Base-by-base conservation (phyloP, 2,113 vertebrate genomes). In the Anser cygnoides region DNA sequence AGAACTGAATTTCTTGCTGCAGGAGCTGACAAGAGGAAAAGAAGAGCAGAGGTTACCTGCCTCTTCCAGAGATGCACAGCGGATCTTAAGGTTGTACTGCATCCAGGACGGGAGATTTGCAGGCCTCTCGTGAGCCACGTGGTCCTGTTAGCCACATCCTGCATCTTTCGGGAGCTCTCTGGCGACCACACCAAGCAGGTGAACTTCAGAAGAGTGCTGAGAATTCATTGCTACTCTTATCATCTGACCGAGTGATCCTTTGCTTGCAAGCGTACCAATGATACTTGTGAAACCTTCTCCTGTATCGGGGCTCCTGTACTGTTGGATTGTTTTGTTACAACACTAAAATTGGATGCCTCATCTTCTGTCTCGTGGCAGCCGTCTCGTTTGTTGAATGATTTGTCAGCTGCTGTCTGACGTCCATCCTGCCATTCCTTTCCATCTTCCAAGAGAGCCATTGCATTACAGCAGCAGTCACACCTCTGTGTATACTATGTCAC, bases 361-460 rank as follows among this genome's bases (percentile, higher is more conserved):
- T 71, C 63, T 71, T 33, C 61, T 66, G 65, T 79, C 46, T 93
- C 10, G 0, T 3, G 1, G 81, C 58, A 89, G 75, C 75, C 8
- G 0, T 41, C 65, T 84, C 76, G 63, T 85, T 61, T 93, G 76
- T n/a, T 65, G 90, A 66, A 35, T 84, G 52, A 19, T 67, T 55
- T 90, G 83, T 81, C 90, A 95, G 75, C 93, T 92, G 86, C 65
- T 87, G 66, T 92, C 92, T 79, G 71, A 71, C 2, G 0, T 84
- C 92, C 71, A 49, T 85, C 74, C 92, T 89, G 77, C 66, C 76
- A 61, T 85, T 85, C 83, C 66, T 77, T 87, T 52, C 54, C 71
- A 55, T 66, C 46, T 85, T 90, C 87, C 65, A 35, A 72, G 49
- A 81, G 28, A 85, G 37, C 58, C 35, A 2, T 25, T 37, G 74